phyloP scores from a whole-genome alignment of 2,888 invertebrate species.

The Yponomeuta malinellus region DNA sequence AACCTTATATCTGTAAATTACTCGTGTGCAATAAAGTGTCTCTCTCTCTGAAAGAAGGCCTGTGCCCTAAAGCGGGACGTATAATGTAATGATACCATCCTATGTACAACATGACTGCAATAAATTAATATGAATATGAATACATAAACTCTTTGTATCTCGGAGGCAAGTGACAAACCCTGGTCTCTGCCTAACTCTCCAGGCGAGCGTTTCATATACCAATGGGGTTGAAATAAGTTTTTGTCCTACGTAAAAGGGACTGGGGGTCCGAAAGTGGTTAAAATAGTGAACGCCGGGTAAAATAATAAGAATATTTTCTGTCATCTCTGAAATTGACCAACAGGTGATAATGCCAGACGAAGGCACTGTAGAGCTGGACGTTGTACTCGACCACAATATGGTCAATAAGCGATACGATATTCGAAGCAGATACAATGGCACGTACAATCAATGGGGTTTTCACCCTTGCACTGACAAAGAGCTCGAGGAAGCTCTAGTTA shows the following conservation, averaged over 20 bases:
- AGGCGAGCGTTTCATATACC: too few species aligned
- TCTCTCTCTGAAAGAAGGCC: too few species aligned
- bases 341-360: neutral
- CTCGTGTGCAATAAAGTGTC: too few species aligned
- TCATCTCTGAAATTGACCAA: neutral
- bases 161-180: too few species aligned
- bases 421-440: neutral
- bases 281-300: neutral
- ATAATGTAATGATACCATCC: too few species aligned
- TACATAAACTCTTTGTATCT: too few species aligned
- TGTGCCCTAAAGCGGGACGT: too few species aligned
- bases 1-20: too few species aligned
- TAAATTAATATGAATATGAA: too few species aligned
- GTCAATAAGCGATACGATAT: neutral
- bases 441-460: neutral
- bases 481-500: neutral
- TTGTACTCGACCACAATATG: neutral
- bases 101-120: too few species aligned
- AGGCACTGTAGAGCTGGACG: neutral
- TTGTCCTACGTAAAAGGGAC: neutral
- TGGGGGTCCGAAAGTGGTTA: too few species aligned
- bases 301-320: neutral
- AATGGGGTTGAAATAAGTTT: neutral
- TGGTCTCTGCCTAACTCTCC: too few species aligned
- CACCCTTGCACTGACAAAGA: neutral